Evolutionary conservation across 2,888 invertebrate genomes (phyloP).

Genomic region (Erebia epiphron): DNA sequence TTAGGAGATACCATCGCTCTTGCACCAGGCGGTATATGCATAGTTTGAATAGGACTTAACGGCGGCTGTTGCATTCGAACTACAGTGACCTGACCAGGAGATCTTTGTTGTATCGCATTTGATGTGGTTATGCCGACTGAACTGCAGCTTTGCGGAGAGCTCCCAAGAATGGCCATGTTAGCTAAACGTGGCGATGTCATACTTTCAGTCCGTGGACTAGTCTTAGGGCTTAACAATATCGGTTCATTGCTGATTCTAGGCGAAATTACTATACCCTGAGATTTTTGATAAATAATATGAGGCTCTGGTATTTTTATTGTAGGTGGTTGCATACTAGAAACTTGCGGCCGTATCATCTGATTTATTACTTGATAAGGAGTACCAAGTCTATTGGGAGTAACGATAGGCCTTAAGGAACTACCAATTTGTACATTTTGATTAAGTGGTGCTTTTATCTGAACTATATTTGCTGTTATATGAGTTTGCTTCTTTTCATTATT

Average conservation of each 20-base stretch:
- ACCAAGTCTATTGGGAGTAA: constrained; percentile 61
- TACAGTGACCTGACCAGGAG: constrained; percentile 77
- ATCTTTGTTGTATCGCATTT: constrained; percentile 67
- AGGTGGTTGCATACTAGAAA: constrained; percentile 83
- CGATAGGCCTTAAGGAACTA: constrained; percentile 60
- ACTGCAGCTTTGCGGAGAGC: constrained; percentile 66
- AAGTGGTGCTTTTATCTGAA: constrained; percentile 69
- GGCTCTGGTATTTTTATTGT: constrained; percentile 86
- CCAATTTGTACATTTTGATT: constrained; percentile 57
- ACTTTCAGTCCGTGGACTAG: constrained; percentile 62
- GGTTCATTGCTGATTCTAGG: constrained; percentile 69
- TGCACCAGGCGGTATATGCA: constrained; percentile 67
- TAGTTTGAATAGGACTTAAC: constrained; percentile 71
- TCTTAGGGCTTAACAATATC: constrained; percentile 72
- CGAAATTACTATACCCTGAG: constrained; percentile 73
- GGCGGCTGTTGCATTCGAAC: constrained; percentile 80
- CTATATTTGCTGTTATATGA: constrained; percentile 69
- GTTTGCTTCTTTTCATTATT: constrained; percentile 64
- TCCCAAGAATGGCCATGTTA: constrained; percentile 69
- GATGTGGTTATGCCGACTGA: constrained; percentile 66
- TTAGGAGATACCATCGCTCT: constrained; percentile 74
- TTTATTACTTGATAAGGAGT: constrained; percentile 76
- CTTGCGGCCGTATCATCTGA: constrained; percentile 67
- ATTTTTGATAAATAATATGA: constrained; percentile 75
- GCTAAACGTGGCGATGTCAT: constrained; percentile 68